Evolutionary conservation across 2,113 vertebrate species (phyloP), one percentile per base, ranked within the genome.

Genomic region (Chaetura pelagica): DNA sequence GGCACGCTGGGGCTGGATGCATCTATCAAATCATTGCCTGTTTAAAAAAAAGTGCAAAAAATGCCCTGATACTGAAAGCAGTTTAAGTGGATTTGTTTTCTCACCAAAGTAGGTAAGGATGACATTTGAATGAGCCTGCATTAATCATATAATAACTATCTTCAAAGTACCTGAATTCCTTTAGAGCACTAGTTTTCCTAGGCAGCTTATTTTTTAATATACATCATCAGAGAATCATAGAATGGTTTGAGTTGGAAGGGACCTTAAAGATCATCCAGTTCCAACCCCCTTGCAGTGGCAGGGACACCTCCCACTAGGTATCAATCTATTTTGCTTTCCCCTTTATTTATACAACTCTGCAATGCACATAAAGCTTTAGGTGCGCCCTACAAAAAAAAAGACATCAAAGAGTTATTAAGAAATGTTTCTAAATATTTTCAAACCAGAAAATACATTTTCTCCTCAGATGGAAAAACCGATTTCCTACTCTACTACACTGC

Each of bases 91-190:
- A 64, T 84, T 85, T 81, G 12, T 81, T 83, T 67, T 76, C 67
- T 80, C 78, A 89, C 34, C 30, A 63, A 88, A 85, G 42, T 72
- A 59, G 24, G 0, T 62, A 87, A 91, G 84, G 94, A 82, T 58
- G 55, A 44, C 75, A 76, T 12, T 16, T 3, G 1, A 76, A 30
- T 89, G 59, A 81, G 49, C 62, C 29, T 69, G 54, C 34, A 86
- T 82, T 91, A 61, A 71, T 82, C n/a, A 40, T 46, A n/a, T 72
- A 94, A 87, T 51, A 80, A 4, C 77, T 83, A 21, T 88, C 88
- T 94, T 84, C 78, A 92, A 89, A 93, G 77, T 67, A 89, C 22
- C 48, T 90, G 48, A 87, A 92, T 49, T 86, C 27, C 32, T 71
- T 66, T 44, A 77, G 6, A 89, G 52, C 29, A 69, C 51, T 55